Percentiles rank a stretch among this genome's conserved stretches.
Evolutionary conservation across 2,113 vertebrate genomes (phyloP).

Genomic region (Myxocyprinus asiaticus): DNA sequence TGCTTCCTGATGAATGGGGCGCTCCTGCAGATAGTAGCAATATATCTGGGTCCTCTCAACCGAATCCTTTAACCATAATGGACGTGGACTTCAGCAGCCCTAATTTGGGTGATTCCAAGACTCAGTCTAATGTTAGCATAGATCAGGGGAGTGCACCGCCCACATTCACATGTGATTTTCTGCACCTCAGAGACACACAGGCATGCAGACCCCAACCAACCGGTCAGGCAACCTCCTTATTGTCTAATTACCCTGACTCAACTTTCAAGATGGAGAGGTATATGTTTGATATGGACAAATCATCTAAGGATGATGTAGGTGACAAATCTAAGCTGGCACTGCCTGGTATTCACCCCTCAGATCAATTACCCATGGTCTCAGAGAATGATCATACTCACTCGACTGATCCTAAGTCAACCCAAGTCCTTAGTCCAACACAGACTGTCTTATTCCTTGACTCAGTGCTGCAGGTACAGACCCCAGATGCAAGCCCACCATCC

Average conservation of each 20-base stretch:
- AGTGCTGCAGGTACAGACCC: conserved; percentile 66
- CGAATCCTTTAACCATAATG: conserved; percentile 46
- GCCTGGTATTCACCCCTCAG: conserved; percentile 9
- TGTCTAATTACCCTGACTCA: conserved; percentile 10
- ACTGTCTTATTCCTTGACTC: conserved; percentile 76
- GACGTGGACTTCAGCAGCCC: conserved; percentile 41
- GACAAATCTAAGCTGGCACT: conserved; percentile 15
- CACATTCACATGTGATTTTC: conserved; percentile 9
- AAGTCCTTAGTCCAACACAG: conserved; percentile 68
- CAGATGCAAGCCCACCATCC: conserved; percentile 39
- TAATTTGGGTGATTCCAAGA: conserved; percentile 31
- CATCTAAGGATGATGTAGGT: background rate
- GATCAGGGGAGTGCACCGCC: conserved; percentile 3
- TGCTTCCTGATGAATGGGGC: conserved; percentile 77
- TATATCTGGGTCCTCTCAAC: conserved; percentile 50
- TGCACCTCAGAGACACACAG: background rate
- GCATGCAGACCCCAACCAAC: conserved; percentile 2
- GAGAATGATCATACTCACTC: background rate
- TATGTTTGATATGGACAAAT: background rate
- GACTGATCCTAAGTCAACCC: conserved; percentile 10
- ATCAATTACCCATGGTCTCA: background rate
- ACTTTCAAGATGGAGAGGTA: background rate
- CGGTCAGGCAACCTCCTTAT: conserved; percentile 12
- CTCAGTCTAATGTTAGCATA: background rate
- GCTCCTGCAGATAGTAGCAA: conserved; percentile 53